A percentile compares a stretch with the other conserved stretches of the same genome.
Evolutionary conservation across 2,113 vertebrate species (phyloP).

Genomic region (Heterochromis multidens): DNA sequence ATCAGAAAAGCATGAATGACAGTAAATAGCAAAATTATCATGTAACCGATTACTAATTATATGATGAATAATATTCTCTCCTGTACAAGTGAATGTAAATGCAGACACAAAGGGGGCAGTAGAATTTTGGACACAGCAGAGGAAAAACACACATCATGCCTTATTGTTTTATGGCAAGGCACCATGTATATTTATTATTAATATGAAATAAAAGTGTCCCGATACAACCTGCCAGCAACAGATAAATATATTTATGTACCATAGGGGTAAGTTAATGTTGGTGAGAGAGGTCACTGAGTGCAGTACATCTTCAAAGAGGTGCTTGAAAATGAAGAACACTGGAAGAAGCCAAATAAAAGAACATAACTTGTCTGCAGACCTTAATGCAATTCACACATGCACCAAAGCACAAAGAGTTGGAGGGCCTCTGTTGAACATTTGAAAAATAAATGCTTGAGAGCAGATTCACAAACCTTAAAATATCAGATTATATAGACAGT

Average conservation of each 20-base stretch:
- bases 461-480: neutral
- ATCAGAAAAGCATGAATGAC: neutral
- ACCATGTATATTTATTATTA: constrained; percentile 67
- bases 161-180: constrained; percentile 37
- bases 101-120: neutral
- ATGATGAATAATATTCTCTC: neutral
- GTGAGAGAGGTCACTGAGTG: constrained; percentile 44
- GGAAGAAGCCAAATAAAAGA: neutral
- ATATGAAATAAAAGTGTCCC: constrained; percentile 65
- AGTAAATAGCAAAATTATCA: neutral
- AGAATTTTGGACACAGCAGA: neutral
- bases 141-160: neutral
- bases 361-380: neutral
- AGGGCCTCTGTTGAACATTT: neutral
- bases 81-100: neutral
- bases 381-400: neutral
- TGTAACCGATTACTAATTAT: neutral
- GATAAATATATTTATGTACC: constrained; percentile 68
- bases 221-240: constrained; percentile 58
- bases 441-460: neutral
- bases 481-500: neutral
- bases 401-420: neutral
- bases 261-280: constrained; percentile 38
- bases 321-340: neutral
- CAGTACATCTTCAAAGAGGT: neutral